Base-by-base conservation (phyloP, 2,888 invertebrate genomes). In the Athrips mouffetella region DNA sequence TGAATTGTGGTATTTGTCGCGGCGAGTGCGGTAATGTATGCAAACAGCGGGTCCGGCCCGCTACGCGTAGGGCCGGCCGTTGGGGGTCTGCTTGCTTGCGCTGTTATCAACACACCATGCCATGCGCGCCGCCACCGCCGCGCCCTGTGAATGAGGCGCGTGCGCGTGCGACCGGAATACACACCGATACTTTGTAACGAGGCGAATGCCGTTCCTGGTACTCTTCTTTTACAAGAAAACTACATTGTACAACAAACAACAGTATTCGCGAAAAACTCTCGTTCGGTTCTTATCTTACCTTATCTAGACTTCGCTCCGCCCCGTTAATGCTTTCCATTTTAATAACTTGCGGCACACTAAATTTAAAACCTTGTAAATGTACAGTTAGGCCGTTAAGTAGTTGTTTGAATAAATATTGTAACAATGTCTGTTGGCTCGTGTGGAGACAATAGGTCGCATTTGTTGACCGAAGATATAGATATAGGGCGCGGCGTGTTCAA, bases 121-220 rank as follows among this genome's bases (percentile, higher is more conserved):
- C n/a, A n/a, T n/a, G 15, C 31, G 2, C 18, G 18, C 18, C 2
- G 20, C 8, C 37, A 2, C 13, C 39, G 1, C n/a, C 21, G 21
- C 15, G 13, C 16, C 6, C 39, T 10, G 20, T 39, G 39, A 39
- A 39, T 39, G 39, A 39, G 39, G 5, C 8, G 35, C 18, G 35
- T 18, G 8, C 33, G 39, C 23, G 35, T 8, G 35, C 35, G 35
- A 35, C 35, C 18, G 35, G 35, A 35, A 35, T 35, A 35, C 39
- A 11, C 39, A n/a, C n/a, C n/a, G n/a, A n/a, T n/a, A n/a, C n/a
- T n/a, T 16, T 33, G 33, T 33, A n/a, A 15, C 15, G 11, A 35
- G 20, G n/a, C 18, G n/a, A 35, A 18, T 35, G 35, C 35, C 35
- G 35, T 35, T 35, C 15, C 35, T 35, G 18, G 18, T 35, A 35